Conservation (phyloP, 1,140 invertebrate genomes). For the Microplitis demolitor region DNA sequence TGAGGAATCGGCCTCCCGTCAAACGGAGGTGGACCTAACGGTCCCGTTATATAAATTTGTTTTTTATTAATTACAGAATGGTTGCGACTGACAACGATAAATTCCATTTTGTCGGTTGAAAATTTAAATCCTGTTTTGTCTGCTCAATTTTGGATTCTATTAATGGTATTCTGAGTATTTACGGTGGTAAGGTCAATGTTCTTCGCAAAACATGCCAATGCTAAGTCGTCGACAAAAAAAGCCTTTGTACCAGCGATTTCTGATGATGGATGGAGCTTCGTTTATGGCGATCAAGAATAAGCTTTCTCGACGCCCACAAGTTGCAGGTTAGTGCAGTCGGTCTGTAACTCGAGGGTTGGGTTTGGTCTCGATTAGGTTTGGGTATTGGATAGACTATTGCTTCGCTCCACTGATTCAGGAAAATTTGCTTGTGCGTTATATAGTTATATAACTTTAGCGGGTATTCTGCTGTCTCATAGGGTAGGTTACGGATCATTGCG, state of each 20-base stretch:
- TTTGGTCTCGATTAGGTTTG: slow-evolving; percentile 43
- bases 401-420: slow-evolving; percentile 41
- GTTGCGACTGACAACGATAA: background rate
- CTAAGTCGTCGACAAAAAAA: no score
- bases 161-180: background rate
- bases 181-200: no score
- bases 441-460: slow-evolving; percentile 41
- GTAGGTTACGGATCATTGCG: background rate
- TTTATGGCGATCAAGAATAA: no score
- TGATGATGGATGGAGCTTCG: no score
- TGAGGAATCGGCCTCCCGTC: no score
- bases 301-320: background rate
- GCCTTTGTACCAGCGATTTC: no score
- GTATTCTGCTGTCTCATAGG: slow-evolving; percentile 13
- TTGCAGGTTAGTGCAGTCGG: slow-evolving; percentile 10
- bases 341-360: slow-evolving; percentile 28
- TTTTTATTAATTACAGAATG: background rate
- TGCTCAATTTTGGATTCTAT: background rate
- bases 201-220: no score
- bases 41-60: background rate
- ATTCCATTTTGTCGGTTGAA: background rate
- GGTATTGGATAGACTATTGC: slow-evolving; percentile 41
- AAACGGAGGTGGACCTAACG: no score
- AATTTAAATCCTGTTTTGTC: no score
- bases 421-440: slow-evolving; percentile 32